A percentile compares a stretch with the other conserved stretches of the same genome.
Evolutionary conservation across 2,113 vertebrate genomes (phyloP).

Genomic region (Patagioenas fasciata): DNA sequence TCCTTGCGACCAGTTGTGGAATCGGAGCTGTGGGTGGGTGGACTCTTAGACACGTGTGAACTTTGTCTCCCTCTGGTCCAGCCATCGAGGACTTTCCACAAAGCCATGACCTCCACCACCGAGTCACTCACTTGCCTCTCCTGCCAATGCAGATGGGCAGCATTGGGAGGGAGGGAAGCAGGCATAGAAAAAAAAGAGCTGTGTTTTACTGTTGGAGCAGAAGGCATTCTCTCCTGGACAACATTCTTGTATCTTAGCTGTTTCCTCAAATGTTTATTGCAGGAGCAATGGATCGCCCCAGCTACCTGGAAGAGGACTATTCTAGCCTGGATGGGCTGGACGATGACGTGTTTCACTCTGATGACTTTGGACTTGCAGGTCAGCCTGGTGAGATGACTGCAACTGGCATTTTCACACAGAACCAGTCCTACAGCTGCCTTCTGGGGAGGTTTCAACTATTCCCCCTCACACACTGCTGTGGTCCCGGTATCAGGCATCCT

Average conservation of each 20-base stretch:
- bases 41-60: not conserved
- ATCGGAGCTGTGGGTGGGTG: not conserved
- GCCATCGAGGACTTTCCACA: not conserved
- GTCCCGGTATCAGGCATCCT: slow-evolving; percentile 76
- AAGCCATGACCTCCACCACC: not conserved
- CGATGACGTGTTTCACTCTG: slow-evolving; percentile 83
- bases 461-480: slow-evolving; percentile 82
- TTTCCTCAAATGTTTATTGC: slow-evolving; percentile 58
- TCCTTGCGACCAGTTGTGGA: not conserved
- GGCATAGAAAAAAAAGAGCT: not conserved
- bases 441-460: slow-evolving; percentile 80
- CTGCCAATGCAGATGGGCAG: not conserved
- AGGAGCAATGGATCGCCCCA: slow-evolving; percentile 80
- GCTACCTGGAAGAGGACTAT: slow-evolving; percentile 76
- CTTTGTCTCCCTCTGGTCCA: not conserved
- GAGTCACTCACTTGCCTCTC: not conserved
- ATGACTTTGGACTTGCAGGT: slow-evolving; percentile 77
- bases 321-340: slow-evolving; percentile 78
- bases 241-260: slow-evolving; percentile 22
- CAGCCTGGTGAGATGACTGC: slow-evolving; percentile 78
- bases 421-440: slow-evolving; percentile 78
- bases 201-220: not conserved
- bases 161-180: not conserved
- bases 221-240: slow-evolving; percentile 12
- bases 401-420: slow-evolving; percentile 78